Evolutionary conservation across 2,113 vertebrate genomes (phyloP).

Genomic region (Sylvilagus bachmani): DNA sequence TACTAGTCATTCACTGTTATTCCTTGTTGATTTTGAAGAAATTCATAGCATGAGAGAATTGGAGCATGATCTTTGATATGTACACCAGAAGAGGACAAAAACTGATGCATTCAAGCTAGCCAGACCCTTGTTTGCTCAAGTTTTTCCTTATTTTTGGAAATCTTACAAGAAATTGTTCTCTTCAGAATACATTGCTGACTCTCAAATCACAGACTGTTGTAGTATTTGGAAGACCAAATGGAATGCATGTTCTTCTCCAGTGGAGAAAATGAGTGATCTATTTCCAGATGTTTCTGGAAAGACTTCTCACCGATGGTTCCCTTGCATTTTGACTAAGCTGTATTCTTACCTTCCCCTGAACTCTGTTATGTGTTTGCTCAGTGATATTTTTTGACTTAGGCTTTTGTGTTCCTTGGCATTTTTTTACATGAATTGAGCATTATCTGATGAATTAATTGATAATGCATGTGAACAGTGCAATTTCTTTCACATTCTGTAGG

Average conservation of each 20-base stretch:
- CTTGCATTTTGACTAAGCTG: background rate
- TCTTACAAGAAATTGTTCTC: background rate
- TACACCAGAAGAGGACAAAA: background rate
- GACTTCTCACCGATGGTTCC: background rate
- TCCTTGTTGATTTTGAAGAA: constrained; percentile 3
- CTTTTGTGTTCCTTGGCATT: constrained; percentile 22
- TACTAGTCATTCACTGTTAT: constrained; percentile 10
- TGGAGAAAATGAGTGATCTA: background rate
- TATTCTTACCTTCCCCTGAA: background rate
- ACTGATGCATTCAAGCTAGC: background rate
- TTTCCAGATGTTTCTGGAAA: constrained; percentile 31
- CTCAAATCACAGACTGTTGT: background rate
- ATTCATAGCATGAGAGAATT: background rate
- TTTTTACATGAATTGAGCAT: background rate
- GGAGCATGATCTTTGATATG: background rate
- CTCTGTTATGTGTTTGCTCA: background rate
- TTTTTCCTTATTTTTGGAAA: constrained; percentile 22
- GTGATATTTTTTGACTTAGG: background rate
- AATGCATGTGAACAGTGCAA: background rate
- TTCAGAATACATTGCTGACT: background rate
- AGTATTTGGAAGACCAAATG: constrained; percentile 14
- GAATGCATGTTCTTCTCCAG: background rate
- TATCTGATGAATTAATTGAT: background rate
- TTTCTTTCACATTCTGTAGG: background rate
- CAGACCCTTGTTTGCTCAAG: background rate